Evolutionary conservation across 2,797 vertebrate genomes (phyloP).

Genomic region (Pygocentrus nattereri): DNA sequence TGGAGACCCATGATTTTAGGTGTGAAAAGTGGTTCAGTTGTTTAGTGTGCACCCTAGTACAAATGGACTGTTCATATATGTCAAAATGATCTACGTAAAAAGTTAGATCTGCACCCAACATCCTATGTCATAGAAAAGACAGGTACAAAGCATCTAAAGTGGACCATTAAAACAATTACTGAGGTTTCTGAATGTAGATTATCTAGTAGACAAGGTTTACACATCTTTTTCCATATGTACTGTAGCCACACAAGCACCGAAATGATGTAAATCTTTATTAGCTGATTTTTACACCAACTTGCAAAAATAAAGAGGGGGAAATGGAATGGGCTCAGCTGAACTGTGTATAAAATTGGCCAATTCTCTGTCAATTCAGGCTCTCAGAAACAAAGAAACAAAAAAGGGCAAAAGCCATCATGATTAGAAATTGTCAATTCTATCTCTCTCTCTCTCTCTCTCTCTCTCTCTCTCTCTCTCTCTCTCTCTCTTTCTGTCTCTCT

Average conservation of each 20-base stretch:
- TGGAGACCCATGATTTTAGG: too few relatives aligned
- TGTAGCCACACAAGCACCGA: neutral
- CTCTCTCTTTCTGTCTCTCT: conserved; percentile 18
- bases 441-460: conserved; percentile 39
- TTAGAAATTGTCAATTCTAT: conserved; percentile 55
- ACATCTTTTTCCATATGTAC: neutral
- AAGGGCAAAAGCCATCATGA: conserved; percentile 51
- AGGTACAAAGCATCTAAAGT: neutral
- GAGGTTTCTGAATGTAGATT: too few relatives aligned
- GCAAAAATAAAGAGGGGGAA: conserved; percentile 42
- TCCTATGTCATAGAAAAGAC: too few relatives aligned
- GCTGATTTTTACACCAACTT: conserved; percentile 36
- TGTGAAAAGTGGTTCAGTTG: too few relatives aligned
- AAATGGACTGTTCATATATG: too few relatives aligned
- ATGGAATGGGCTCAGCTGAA: conserved; percentile 48
- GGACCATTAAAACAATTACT: too few relatives aligned
- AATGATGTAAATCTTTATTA: conserved; percentile 14
- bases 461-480: conserved; percentile 36
- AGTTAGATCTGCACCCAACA: too few relatives aligned
- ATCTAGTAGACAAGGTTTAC: neutral
- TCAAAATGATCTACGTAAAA: too few relatives aligned
- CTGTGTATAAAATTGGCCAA: conserved; percentile 58
- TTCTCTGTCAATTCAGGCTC: conserved; percentile 33
- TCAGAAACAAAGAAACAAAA: conserved; percentile 52
- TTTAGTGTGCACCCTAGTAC: too few relatives aligned